A percentile compares a stretch with the other conserved stretches of the same genome.
phyloP scores from a whole-genome alignment of 2,888 invertebrate genomes.

The Megaustenia siamemsis region DNA sequence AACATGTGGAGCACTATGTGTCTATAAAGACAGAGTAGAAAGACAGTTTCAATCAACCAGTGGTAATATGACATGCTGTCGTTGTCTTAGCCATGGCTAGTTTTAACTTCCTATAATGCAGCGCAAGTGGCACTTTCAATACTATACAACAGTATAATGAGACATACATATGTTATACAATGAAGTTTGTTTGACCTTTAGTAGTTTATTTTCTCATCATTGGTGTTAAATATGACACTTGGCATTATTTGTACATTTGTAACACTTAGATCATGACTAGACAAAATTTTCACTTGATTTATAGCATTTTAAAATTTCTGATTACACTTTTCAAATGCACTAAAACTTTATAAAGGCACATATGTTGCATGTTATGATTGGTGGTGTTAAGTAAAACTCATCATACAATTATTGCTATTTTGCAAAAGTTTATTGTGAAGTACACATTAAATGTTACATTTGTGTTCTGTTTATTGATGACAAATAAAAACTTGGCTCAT shows the following conservation, averaged over 20 bases:
- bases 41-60: neutral
- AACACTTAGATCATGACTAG: constrained; percentile 26
- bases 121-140: neutral
- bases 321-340: neutral
- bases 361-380: constrained; percentile 23
- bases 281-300: neutral
- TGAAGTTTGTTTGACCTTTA: neutral
- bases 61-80: neutral
- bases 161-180: no score
- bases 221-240: neutral
- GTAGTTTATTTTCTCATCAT: neutral
- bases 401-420: constrained; percentile 35
- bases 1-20: constrained; percentile 4
- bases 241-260: neutral
- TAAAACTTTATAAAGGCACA: constrained; percentile 24
- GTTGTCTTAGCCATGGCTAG: no score
- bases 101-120: neutral
- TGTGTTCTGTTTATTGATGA: neutral
- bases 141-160: neutral
- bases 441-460: neutral
- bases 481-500: no score
- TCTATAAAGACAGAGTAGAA: neutral
- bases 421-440: neutral
- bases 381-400: neutral
- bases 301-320: neutral